Base-by-base conservation (phyloP, 2,113 vertebrate species). In the Tenebrosternarchus preto region DNA sequence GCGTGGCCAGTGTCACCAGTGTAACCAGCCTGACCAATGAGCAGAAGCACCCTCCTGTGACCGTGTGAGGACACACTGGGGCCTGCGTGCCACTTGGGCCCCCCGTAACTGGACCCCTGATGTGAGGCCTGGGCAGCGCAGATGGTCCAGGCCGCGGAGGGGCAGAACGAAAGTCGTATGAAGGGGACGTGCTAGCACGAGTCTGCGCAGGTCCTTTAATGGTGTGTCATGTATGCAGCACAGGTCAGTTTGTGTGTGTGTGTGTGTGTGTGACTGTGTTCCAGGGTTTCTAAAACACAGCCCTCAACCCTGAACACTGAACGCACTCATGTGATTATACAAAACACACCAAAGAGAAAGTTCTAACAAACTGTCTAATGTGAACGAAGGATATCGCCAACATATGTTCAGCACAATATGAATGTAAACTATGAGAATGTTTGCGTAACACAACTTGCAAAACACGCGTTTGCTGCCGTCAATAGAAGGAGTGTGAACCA, bases 31-130 rank as follows among this genome's bases (percentile, higher is more conserved):
- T 95, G 76, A 60, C 86, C 39, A 93, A 50, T 84, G 97, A 99
- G 43, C 97, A 98, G 92, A 98, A 97, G 92, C 95, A 94, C 88
- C 96, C 96, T 0, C 93, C 96, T 0, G 95, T 99, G 89, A 98
- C 97, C 3, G 95, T 98, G 85, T 99, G 92, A 91, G 78, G 22
- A 63, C 50, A 7, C 57, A 9, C 6, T 25, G 56, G 33, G 69
- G 64, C 59, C 70, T 82, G 78, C 78, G 83, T 73, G 81, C 80
- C 43, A 9, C 43, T 50, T 12, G 12, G 61, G 77, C 59, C 56
- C 46, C 24, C n/a, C 53, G 50, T 43, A 19, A 50, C 59, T 22
- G 80, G 11, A 29, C 77, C 70, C 81, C 78, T 85, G 53, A 79
- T 29, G 12, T 36, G 12, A 20, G 59, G 25, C 29, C 12, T 43